Evolutionary conservation across 2,888 invertebrate genomes (phyloP).

Genomic region (Incurvaria masculella): DNA sequence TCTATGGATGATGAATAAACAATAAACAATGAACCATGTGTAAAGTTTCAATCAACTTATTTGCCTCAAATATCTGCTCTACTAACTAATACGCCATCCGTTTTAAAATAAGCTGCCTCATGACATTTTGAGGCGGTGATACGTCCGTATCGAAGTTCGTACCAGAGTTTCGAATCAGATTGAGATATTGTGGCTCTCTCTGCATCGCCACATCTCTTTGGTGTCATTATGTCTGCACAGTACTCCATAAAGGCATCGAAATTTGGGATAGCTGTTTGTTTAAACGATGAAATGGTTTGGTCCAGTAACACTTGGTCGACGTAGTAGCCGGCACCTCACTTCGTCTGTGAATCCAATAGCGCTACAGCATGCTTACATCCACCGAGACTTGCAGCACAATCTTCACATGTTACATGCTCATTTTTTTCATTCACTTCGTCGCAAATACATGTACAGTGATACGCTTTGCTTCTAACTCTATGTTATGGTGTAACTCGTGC

Average conservation of each 20-base stretch:
- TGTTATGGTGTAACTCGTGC: not conserved
- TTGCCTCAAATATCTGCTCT: not conserved
- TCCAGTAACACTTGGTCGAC: not conserved
- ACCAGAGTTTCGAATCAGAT: slow-evolving; percentile 13
- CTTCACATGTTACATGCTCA: not conserved
- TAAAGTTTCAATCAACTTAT: not conserved
- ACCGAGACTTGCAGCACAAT: not conserved
- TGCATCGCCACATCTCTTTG: slow-evolving; percentile 7
- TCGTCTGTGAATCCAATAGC: not conserved
- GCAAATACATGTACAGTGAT: not conserved
- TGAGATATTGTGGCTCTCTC: slow-evolving; percentile 8
- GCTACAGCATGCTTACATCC: not conserved
- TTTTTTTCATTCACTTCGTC: not conserved
- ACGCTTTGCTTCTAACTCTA: not conserved
- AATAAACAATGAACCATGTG: too few species aligned
- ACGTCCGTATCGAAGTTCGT: slow-evolving; percentile 16
- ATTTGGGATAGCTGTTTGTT: not conserved
- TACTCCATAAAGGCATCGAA: not conserved
- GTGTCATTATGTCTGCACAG: too few species aligned
- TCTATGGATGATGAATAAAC: too few species aligned
- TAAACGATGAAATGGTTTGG: not conserved
- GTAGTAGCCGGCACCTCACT: not conserved
- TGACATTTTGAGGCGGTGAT: slow-evolving; percentile 18
- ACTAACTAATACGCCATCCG: too few species aligned
- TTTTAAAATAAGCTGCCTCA: slow-evolving; percentile 16